Evolutionary conservation across 2,888 invertebrate genomes (phyloP), one percentile per base, ranked within the genome.

Genomic region (Dugesia japonica): DNA sequence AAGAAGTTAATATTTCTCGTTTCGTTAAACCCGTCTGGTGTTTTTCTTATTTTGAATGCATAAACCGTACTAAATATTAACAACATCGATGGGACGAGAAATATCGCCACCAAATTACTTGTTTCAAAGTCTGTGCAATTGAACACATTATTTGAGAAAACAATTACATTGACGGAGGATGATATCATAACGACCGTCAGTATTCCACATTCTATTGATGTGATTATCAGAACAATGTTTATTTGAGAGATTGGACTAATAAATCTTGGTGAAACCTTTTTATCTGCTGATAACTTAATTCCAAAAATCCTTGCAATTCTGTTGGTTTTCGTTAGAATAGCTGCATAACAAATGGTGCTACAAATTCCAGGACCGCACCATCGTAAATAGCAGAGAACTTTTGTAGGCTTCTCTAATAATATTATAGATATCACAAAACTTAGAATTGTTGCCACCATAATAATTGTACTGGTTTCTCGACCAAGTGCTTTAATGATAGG

Each of bases 21-120:
- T 79, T 82, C 82, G 79, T 82, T 82, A 79, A 81, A 82, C 74
- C 82, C 82, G 77, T 82, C 81, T 15, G 82, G 82, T 9, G 81
- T 79, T 76, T 81, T 81, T 27, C 82, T 77, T 26, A 81, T 81
- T 76, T 81, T 82, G 78, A 82, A 82, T 42, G 82, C 82, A 74
- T 81, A 81, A 42, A 80, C 78, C 0, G 81, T 79, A 73, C 81
- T 81, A 42, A 80, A 77, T 26, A 80, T 31, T 13, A 82, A 80
- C 71, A 82, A 80, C 1, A 82, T 42, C 0, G 38, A 79, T 0
- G 78, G 78, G n/a, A 77, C 23, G 1, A 78, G 33, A n/a, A 71
- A 42, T 15, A 77, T 26, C 1, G 77, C 31, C 15, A 38, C 31
- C 17, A 77, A 15, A 17, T 72, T 77, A 17, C 71, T 38, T 13